Conservation (phyloP, 2,113 vertebrate genomes). For the Dipodomys spectabilis region DNA sequence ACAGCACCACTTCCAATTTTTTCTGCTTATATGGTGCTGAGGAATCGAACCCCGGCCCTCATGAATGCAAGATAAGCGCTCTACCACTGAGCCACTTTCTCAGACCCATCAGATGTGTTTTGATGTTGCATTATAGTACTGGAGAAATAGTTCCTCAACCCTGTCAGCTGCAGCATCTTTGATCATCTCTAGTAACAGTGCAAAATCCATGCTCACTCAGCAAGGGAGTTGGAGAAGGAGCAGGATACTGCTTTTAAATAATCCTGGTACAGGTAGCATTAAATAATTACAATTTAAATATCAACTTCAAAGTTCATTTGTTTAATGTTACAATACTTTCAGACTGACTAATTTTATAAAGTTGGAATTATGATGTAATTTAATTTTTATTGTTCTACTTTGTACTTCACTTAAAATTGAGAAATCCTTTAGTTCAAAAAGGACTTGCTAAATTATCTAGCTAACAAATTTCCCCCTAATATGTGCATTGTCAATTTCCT, state of each 20-base stretch:
- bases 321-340: neutral
- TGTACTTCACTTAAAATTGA: conserved; percentile 41
- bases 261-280: neutral
- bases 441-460: conserved; percentile 29
- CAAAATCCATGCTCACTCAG: neutral
- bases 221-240: neutral
- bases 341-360: neutral
- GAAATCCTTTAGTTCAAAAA: neutral
- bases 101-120: neutral
- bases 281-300: conserved; percentile 28
- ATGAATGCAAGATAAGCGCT: too few species aligned
- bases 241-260: neutral
- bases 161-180: neutral
- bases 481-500: conserved; percentile 26
- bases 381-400: neutral
- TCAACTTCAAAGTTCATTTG: conserved; percentile 3
- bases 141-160: neutral
- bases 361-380: neutral
- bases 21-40: too few species aligned
- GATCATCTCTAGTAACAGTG: neutral
- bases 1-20: too few species aligned
- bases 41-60: too few species aligned
- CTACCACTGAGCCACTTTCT: too few species aligned
- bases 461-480: neutral
- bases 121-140: neutral